These are phyloP conservation scores for Electrona antarctica DNA, from an alignment of 2,113 vertebrate species.

Conservation along the genomic window DNA sequence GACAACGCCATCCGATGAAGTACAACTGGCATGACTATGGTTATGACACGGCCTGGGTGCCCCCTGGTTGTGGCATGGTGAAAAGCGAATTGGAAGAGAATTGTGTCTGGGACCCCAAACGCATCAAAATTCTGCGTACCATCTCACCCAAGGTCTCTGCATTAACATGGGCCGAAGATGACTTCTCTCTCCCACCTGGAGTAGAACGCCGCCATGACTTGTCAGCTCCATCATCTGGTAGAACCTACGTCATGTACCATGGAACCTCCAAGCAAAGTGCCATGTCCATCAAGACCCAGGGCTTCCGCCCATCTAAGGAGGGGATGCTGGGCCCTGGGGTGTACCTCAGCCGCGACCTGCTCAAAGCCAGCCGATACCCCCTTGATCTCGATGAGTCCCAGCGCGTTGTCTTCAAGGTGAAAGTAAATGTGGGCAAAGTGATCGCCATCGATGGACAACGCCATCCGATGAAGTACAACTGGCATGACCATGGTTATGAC, in stretches of 20 bases:
- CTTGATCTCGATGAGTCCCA: rapidly evolving
- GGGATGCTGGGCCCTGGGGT: constrained; percentile 74
- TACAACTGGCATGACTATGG: constrained; percentile 26
- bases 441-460: constrained; percentile 49
- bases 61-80: constrained; percentile 62
- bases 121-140: constrained; percentile 24
- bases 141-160: constrained; percentile 8
- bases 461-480: constrained; percentile 57
- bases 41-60: constrained; percentile 63
- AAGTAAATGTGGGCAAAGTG: constrained; percentile 49
- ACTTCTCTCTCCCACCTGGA: constrained; percentile 29
- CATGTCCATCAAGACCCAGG: rapidly evolving
- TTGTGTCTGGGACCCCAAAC: constrained; percentile 63
- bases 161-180: constrained; percentile 60
- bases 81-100: constrained; percentile 68
- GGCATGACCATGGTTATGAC: constrained; percentile 20
- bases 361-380: constrained; percentile 72
- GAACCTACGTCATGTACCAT: constrained; percentile 73
- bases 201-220: rapidly evolving
- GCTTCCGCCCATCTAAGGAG: constrained; percentile 4
- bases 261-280: constrained; percentile 47
- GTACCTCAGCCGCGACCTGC: constrained; percentile 69
- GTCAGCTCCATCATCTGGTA: rapidly evolving
- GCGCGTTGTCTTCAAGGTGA: constrained; percentile 52
- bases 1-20: constrained; percentile 40